These are phyloP conservation scores for Crambe crambe DNA, from an alignment of 37 sponge, comb jelly and placozoan genomes.

Conservation along the genomic window DNA sequence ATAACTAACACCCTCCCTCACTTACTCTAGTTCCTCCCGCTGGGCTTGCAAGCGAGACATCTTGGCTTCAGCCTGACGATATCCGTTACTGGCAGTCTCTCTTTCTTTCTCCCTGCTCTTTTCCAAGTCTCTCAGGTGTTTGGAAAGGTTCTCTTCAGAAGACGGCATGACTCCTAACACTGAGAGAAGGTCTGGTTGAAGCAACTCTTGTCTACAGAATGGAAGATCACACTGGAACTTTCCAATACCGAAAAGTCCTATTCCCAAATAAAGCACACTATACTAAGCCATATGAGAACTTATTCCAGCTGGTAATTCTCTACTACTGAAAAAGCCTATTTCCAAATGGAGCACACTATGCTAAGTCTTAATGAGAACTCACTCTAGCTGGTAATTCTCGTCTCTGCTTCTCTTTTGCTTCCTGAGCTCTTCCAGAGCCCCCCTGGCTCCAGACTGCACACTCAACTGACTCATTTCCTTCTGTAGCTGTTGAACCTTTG, in stretches of 20 bases:
- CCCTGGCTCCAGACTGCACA: conserved; percentile 67
- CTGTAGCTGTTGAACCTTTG: conserved; percentile 38
- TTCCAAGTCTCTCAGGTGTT: conserved; percentile 16
- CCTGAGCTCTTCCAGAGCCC: conserved; percentile 69
- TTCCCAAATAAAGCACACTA: too few species aligned
- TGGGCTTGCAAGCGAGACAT: conserved; percentile 37
- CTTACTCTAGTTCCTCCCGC: conserved; percentile 55
- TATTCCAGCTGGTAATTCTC: background rate
- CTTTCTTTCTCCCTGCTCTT: conserved; percentile 2
- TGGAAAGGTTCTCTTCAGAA: conserved; percentile 37
- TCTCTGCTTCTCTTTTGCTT: conserved; percentile 65
- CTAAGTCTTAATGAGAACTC: background rate
- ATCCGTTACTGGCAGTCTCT: background rate
- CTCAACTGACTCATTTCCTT: conserved; percentile 60
- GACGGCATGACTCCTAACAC: conserved; percentile 46
- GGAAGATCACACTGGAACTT: background rate
- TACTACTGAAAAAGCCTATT: background rate
- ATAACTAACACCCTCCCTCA: background rate
- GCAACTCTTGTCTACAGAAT: conserved; percentile 7
- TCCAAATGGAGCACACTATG: background rate
- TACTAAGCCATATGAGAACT: too few species aligned
- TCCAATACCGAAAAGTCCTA: too few species aligned
- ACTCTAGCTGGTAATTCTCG: conserved; percentile 58
- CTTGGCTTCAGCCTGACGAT: conserved; percentile 4
- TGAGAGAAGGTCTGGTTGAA: conserved; percentile 49